Conservation (phyloP, 2,113 vertebrate genomes). For the Vanacampus margaritifer region DNA sequence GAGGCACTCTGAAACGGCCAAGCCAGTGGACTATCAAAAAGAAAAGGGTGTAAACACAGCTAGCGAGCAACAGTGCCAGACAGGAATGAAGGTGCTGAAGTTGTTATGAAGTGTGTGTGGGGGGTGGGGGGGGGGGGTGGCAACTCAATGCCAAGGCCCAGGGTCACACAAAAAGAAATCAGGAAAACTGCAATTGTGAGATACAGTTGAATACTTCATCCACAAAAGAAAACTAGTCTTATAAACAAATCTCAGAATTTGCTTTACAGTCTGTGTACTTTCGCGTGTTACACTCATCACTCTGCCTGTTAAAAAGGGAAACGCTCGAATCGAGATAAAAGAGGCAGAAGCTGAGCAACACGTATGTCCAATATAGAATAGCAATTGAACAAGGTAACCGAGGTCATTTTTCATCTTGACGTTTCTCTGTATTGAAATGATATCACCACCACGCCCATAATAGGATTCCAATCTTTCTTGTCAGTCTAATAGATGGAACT, state of each 20-base stretch:
- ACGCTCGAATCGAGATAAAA: not conserved
- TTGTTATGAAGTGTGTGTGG: too few relatives aligned
- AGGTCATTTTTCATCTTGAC: constrained; percentile 39
- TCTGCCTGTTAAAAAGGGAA: too few relatives aligned
- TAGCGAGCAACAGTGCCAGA: too few relatives aligned
- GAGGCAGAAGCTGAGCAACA: not conserved
- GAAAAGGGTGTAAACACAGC: too few relatives aligned
- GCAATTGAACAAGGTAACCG: constrained; percentile 32
- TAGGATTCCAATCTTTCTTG: constrained; percentile 21
- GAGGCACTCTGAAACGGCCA: too few relatives aligned
- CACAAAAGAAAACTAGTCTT: not conserved
- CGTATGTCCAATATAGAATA: constrained; percentile 7
- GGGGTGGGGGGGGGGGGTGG: too few relatives aligned
- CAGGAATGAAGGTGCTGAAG: too few relatives aligned
- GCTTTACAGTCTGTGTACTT: not conserved
- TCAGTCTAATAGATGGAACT: constrained; percentile 27
- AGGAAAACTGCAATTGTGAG: too few relatives aligned
- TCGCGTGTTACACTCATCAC: not conserved
- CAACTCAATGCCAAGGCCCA: too few relatives aligned
- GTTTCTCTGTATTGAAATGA: constrained; percentile 31
- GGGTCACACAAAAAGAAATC: too few relatives aligned
- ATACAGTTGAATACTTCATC: too few relatives aligned
- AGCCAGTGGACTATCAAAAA: too few relatives aligned
- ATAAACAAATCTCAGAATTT: not conserved
- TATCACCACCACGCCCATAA: constrained; percentile 26